Evolutionary conservation across 1,140 invertebrate species (phyloP), one percentile per base, ranked within the genome.

Genomic region (Papilio xuthus): DNA sequence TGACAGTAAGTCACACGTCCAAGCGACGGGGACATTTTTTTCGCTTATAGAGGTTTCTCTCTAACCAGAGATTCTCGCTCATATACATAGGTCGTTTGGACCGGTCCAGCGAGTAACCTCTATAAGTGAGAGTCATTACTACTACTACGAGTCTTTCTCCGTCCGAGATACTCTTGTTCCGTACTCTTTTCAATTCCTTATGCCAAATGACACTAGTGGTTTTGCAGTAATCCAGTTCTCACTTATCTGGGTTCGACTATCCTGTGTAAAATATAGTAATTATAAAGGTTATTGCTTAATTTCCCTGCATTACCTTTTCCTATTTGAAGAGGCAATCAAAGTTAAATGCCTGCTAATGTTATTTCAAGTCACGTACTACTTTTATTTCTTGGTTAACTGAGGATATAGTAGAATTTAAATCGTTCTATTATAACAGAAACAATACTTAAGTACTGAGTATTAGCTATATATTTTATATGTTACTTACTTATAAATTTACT

Each of bases 351-450:
- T 67, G 60, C 23, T 67, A 67, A 67, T 67, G 60, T 67, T 67
- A 67, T 67, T 67, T 67, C 60, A 67, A 28, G 60, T 67, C 60
- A 67, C 60, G 60, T 67, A 67, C 60, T 67, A 67, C 60, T 67
- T 67, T 67, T 67, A 67, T 67, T 67, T 67, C 60, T 67, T 67
- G 60, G 60, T 67, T 67, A 67, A 67, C 26, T 60, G 12, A 4
- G 60, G 60, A 67, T 67, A 67, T 67, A 67, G 60, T 67, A 67
- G 60, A 67, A 67, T 67, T 67, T 67, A 67, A 67, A 67, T 67
- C 60, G 60, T 67, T 67, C 12, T 12, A 67, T 67, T 67, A 67
- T 67, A 67, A 67, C 60, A 28, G 60, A 67, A 67, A 28, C 2
- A 67, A 67, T 67, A 67, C 23, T 63, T 12, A 63, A 63, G 26